A percentile compares a stretch with the other conserved stretches of the same genome.
Conservation (phyloP, 2,888 invertebrate genomes). For the Andrena camellia region DNA sequence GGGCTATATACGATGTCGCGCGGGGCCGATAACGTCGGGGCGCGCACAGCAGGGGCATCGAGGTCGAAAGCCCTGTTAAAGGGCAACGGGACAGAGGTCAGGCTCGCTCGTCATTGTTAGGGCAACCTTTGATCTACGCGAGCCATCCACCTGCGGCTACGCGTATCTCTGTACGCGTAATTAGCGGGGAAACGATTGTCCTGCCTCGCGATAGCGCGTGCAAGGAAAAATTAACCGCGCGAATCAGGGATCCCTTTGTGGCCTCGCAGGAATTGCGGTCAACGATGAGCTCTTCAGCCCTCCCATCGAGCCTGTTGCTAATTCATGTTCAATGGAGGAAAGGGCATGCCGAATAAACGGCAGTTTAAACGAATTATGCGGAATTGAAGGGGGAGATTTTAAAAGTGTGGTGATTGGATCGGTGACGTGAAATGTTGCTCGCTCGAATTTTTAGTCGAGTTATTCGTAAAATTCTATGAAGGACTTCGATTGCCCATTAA, state of each 20-base stretch:
- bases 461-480: too few relatives aligned
- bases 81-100: constrained; percentile 52
- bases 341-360: too few relatives aligned
- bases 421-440: too few relatives aligned
- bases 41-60: constrained; percentile 10
- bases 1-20: constrained; percentile 2
- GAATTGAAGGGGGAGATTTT: too few relatives aligned
- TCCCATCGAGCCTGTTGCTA: background rate
- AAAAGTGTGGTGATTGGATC: too few relatives aligned
- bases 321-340: constrained; percentile 2
- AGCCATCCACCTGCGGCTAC: constrained; percentile 49
- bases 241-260: constrained; percentile 33
- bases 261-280: constrained; percentile 12
- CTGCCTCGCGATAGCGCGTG: constrained; percentile 17
- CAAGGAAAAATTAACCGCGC: constrained; percentile 46
- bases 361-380: too few relatives aligned
- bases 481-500: too few relatives aligned
- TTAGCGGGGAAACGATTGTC: constrained; percentile 46
- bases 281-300: background rate
- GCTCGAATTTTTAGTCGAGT: too few relatives aligned
- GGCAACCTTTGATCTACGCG: constrained; percentile 68
- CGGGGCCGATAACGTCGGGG: constrained; percentile 52
- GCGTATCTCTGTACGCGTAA: constrained; percentile 52
- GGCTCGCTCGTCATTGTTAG: constrained; percentile 63
- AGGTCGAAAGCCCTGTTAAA: constrained; percentile 65